A percentile compares a stretch with the other conserved stretches of the same genome.
Conservation (phyloP, 2,113 vertebrate genomes). For the Chloroceryle aenea region DNA sequence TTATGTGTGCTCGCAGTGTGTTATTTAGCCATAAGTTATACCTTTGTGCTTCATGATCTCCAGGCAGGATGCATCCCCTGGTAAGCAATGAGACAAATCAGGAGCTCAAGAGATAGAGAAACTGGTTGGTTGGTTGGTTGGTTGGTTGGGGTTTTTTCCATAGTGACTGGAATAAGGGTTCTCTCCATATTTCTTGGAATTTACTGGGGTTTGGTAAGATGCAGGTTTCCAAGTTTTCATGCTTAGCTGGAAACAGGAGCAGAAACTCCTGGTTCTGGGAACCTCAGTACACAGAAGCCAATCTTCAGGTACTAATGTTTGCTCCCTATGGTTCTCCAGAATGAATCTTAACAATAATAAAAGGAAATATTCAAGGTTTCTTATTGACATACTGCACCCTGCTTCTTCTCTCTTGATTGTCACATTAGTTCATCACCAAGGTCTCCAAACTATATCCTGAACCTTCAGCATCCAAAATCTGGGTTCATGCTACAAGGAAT, state of each 20-base stretch:
- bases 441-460: not conserved
- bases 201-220: not conserved
- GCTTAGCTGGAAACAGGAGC: not conserved
- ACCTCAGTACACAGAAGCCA: not conserved
- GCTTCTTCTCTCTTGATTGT: not conserved
- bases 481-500: not conserved
- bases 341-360: not conserved
- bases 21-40: constrained; percentile 24
- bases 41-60: not conserved
- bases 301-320: not conserved
- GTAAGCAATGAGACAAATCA: not conserved
- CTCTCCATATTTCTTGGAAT: not conserved
- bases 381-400: not conserved
- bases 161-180: not conserved
- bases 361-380: not conserved
- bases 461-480: not conserved
- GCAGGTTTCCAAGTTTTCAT: not conserved
- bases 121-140: too few species aligned
- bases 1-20: not conserved
- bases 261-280: not conserved
- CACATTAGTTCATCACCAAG: not conserved
- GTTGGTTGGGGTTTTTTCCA: not conserved
- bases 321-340: not conserved
- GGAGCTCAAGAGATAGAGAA: not conserved
- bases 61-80: not conserved